phyloP scores from a whole-genome alignment of 1,140 invertebrate species.

The Anadara kagoshimensis region DNA sequence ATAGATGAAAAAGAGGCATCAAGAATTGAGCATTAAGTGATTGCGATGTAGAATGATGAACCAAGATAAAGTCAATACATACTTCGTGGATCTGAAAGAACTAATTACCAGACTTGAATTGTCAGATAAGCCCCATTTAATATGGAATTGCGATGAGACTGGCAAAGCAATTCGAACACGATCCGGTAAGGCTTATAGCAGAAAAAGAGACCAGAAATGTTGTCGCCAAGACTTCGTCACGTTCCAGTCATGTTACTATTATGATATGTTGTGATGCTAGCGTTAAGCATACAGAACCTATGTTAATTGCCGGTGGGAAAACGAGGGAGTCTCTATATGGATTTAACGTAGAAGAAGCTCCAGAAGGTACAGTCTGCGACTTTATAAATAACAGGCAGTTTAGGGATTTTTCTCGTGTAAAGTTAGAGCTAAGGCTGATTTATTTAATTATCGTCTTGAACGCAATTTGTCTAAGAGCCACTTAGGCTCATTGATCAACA shows the following conservation, averaged over 20 bases:
- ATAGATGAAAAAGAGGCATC: too few relatives aligned
- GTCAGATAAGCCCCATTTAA: constrained; percentile 4
- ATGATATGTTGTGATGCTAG: constrained; percentile 24
- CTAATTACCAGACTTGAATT: background rate
- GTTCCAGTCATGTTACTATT: constrained; percentile 3
- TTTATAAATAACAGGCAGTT: too few relatives aligned
- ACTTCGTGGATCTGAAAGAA: constrained; percentile 14
- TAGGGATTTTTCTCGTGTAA: too few relatives aligned
- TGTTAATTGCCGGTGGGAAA: constrained; percentile 35
- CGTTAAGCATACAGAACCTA: constrained; percentile 10
- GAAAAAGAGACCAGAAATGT: constrained; percentile 7
- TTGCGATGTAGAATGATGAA: constrained; percentile 33
- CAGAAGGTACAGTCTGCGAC: too few relatives aligned
- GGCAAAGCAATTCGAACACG: constrained; percentile 13
- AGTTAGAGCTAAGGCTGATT: too few relatives aligned
- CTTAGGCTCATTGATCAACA: too few relatives aligned
- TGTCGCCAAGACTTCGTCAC: constrained; percentile 1
- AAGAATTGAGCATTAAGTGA: too few relatives aligned
- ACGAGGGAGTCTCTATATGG: background rate
- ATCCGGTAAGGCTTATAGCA: background rate
- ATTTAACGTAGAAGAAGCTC: too few relatives aligned
- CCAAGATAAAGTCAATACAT: constrained; percentile 5
- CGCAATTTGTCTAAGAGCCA: too few relatives aligned
- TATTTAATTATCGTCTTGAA: too few relatives aligned
- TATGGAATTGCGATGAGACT: too few relatives aligned